Evolutionary conservation across 2,113 vertebrate genomes (phyloP), one percentile per base, ranked within the genome.

Genomic region (Malurus melanocephalus): DNA sequence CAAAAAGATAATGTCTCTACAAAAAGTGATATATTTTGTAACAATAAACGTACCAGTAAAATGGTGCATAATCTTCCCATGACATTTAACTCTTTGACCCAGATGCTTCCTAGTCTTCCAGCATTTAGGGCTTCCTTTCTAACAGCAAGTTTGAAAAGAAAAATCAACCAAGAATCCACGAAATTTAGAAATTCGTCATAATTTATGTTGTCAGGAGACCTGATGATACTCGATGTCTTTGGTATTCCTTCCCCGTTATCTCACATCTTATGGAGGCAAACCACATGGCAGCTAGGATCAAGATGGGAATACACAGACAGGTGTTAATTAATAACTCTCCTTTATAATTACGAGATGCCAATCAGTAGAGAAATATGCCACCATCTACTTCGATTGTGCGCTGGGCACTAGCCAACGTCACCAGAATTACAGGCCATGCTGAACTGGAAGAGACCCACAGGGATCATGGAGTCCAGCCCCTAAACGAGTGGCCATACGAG

Each of bases 361-460:
- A 57, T 46, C 65, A 32, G 46, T 2, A 33, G 21, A n/a, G 60
- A 21, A 68, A 45, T 64, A 32, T 52, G 24, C 2, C 68, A 13
- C 12, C 0, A 46, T 4, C 16, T 52, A 3, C 52, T 28, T 1
- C 1, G 46, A 9, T 6, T 6, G 30, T 28, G 49, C 32, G 15
- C 1, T 45, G n/a, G 53, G 33, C 53, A 18, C 42, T 1, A 27
- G 21, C 11, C 55, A 9, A 8, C 46, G 45, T 12, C 46, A n/a
- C 8, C 62, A 68, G 46, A 19, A 45, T 28, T 12, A 19, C 38
- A 27, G 27, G n/a, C 23, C n/a, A 4, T 13, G 27, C 22, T 0
- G 38, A 52, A 22, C 0, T n/a, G 46, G 32, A 27, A 19, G 38
- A 38, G 19, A 28, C 28, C 19, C 51, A 2, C 28, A 4, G 23